Percentiles rank a stretch among this genome's conserved stretches.
Conservation (phyloP, 2,888 invertebrate species). For the Ochropleura leucogaster region DNA sequence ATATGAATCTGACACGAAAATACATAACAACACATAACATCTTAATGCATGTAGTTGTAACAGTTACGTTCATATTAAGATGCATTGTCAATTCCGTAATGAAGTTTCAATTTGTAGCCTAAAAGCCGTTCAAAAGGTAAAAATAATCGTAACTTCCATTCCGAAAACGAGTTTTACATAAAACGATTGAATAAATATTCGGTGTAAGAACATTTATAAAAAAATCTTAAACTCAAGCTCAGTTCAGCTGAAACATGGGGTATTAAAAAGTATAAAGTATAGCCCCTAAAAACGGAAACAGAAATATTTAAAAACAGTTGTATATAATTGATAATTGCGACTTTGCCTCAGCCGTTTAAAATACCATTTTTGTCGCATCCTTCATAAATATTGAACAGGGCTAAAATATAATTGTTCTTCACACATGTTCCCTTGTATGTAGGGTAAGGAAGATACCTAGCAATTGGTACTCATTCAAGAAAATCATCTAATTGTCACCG, state of each 20-base stretch:
- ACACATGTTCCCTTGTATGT: conserved; percentile 52
- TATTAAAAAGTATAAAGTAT: not conserved
- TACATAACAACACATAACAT: no score
- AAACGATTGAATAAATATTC: not conserved
- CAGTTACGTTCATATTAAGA: not conserved
- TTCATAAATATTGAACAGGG: conserved; percentile 2
- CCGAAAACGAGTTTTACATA: not conserved
- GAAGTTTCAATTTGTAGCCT: not conserved
- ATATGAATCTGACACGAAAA: no score
- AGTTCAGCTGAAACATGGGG: not conserved
- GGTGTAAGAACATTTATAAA: not conserved
- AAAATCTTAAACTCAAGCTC: not conserved
- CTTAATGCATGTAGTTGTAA: no score
- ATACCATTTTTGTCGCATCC: not conserved
- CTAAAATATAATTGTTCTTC: conserved; percentile 25
- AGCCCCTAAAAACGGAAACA: not conserved
- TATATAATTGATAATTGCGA: not conserved
- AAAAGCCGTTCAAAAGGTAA: not conserved
- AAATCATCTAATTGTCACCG: conserved; percentile 82
- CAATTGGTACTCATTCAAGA: conserved; percentile 79
- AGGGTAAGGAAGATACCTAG: conserved; percentile 71
- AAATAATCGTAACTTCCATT: not conserved
- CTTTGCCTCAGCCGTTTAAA: not conserved
- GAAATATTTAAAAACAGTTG: not conserved
- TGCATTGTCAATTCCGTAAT: not conserved